Base-by-base conservation (phyloP, 1,140 invertebrate genomes). In the Antheraea pernyi region DNA sequence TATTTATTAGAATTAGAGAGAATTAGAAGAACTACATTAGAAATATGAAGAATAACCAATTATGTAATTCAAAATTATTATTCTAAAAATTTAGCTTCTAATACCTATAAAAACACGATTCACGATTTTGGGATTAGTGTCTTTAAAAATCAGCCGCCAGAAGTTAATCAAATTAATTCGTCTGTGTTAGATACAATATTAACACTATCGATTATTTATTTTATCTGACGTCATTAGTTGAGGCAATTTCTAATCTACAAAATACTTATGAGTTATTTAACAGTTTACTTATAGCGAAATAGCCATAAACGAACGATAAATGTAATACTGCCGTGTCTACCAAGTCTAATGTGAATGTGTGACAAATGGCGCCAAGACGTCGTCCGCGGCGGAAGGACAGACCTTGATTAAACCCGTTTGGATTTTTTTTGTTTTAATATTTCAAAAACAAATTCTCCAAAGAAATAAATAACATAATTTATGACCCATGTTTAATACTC, bases 311-410 rank as follows among this genome's bases (percentile, higher is more conserved):
- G 61, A 0, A 63, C 30, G 48, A 48, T 65, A 65, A 65, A 48
- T 65, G 19, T 65, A 48, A 65, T 53, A 53, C 53, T 37, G 73
- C 48, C 68, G 48, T 68, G 39, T 69, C 64, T 73, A 64, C 62
- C 36, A 22, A 37, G 60, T 72, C 39, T 65, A 61, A 74, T 65
- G 58, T 70, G 66, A 60, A 66, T 69, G 65, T 67, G 42, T 62
- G 74, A 65, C 70, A 13, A 61, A n/a, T 66, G 74, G 70, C 74
- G 74, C 70, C 74, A 65, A 59, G 68, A 46, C 42, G 71, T 39
- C 73, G 68, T 30, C 64, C 18, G 37, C 36, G 63, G 63, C 63
- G 63, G 68, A 64, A 69, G 48, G 46, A n/a, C 39, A 39, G 9
- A 22, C 13, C 6, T 16, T 53, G 16, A 53, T 53, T 53, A 53